Evolutionary conservation across 2,888 invertebrate genomes (phyloP).

Genomic region (Spodoptera picta): DNA sequence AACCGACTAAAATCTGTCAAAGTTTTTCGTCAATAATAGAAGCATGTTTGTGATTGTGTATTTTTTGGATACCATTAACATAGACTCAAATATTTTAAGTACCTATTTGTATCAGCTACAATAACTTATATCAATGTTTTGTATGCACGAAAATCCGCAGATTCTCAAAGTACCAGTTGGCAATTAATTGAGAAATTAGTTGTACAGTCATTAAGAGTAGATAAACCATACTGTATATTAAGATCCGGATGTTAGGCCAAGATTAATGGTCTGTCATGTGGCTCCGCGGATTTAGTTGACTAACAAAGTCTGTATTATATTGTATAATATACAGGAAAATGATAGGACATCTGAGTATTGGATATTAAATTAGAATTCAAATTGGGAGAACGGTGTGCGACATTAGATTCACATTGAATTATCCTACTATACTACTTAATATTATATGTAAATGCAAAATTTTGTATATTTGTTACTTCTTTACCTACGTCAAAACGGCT

Average conservation of each 20-base stretch:
- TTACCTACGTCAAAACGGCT: no score
- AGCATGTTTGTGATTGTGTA: no score
- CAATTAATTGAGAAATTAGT: constrained; percentile 49
- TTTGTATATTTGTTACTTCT: no score
- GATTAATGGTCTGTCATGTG: constrained; percentile 45
- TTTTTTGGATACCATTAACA: no score
- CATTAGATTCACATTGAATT: no score
- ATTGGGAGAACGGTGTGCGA: neutral
- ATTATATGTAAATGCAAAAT: no score
- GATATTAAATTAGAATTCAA: neutral
- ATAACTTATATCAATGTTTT: neutral
- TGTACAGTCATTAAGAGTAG: constrained; percentile 43
- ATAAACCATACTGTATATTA: constrained; percentile 44
- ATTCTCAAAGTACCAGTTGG: constrained; percentile 14
- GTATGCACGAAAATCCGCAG: constrained; percentile 13
- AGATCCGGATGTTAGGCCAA: constrained; percentile 35
- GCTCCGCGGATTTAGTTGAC: constrained; percentile 42
- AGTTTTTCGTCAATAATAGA: no score
- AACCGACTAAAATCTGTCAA: no score
- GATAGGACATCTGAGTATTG: neutral
- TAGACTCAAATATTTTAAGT: no score
- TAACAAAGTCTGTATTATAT: constrained; percentile 23
- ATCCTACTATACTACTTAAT: no score
- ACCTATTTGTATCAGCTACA: no score
- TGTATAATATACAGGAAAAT: constrained; percentile 10